phyloP scores from a whole-genome alignment of 2,888 invertebrate species.

The Nemotelus nigrinus region DNA sequence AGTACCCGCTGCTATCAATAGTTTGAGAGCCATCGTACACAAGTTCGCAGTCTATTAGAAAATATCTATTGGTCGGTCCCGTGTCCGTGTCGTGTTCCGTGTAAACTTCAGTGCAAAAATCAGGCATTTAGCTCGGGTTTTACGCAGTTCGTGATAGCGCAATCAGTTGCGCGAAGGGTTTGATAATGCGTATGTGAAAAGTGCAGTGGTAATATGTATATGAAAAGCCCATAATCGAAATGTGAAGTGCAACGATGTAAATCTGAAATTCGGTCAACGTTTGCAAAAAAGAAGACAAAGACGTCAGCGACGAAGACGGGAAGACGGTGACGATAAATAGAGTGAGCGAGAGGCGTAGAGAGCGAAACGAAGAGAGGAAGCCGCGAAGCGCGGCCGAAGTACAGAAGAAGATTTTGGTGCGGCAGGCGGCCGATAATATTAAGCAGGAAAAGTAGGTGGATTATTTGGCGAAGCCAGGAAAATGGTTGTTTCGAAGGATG shows the following conservation, averaged over 20 bases:
- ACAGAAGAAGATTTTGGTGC: conserved; percentile 7
- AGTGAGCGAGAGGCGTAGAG: neutral
- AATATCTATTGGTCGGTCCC: conserved; percentile 1
- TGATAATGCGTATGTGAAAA: neutral
- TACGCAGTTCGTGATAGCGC: conserved; percentile 12
- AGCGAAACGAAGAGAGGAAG: conserved; percentile 25
- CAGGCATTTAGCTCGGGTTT: neutral
- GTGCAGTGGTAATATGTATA: conserved; percentile 1
- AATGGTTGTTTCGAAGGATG: conserved; percentile 65
- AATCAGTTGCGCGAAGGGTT: neutral
- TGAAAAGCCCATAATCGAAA: conserved; percentile 10
- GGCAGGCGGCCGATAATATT: conserved; percentile 3
- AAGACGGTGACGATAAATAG: neutral
- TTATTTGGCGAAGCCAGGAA: conserved; percentile 34
- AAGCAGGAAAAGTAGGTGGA: conserved; percentile 4
- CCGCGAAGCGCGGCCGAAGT: conserved; percentile 12
- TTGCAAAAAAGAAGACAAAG: conserved; percentile 47
- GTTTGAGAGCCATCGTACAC: conserved; percentile 37
- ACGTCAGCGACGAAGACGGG: conserved; percentile 18
- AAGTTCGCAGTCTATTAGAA: conserved; percentile 46
- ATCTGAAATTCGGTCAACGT: conserved; percentile 48
- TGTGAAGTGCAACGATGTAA: conserved; percentile 28
- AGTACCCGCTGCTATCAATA: conserved; percentile 1
- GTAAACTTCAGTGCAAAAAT: conserved; percentile 43
- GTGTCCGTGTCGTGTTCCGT: conserved; percentile 38